Evolutionary conservation across 2,113 vertebrate genomes (phyloP).

Genomic region (Cromileptes altivelis): DNA sequence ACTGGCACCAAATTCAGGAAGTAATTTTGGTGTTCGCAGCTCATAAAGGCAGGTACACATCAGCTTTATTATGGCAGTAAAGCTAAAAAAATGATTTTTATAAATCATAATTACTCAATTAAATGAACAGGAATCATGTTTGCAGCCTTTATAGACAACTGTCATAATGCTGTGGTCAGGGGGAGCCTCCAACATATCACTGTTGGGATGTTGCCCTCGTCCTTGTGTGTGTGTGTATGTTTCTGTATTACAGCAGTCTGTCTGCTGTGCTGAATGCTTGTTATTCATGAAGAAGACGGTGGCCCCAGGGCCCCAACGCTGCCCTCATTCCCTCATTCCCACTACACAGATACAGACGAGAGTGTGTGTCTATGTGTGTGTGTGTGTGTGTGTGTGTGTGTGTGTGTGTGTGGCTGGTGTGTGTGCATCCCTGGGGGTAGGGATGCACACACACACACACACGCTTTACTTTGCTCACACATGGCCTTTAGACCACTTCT

Average conservation of each 20-base stretch:
- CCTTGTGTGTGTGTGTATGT: neutral
- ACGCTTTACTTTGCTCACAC: neutral
- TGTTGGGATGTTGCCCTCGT: neutral
- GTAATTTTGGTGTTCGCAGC: neutral
- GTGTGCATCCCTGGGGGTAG: neutral
- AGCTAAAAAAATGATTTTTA: neutral
- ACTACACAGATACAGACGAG: constrained; percentile 42
- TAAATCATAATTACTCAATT: neutral
- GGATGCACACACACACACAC: neutral
- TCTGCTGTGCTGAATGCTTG: constrained; percentile 77
- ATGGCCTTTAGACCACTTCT: neutral
- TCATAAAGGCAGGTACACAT: neutral
- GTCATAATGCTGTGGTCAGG: neutral
- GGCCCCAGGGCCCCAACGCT: constrained; percentile 67
- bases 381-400: too few species aligned
- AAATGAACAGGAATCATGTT: neutral
- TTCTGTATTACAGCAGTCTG: constrained; percentile 37
- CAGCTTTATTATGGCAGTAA: neutral
- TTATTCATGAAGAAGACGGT: constrained; percentile 74
- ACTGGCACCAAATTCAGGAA: neutral
- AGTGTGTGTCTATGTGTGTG: neutral
- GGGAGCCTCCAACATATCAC: neutral
- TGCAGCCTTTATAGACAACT: neutral
- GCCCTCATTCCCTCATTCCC: constrained; percentile 77
- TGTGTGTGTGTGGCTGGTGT: neutral